These are phyloP conservation scores for Setophaga petechia DNA, from an alignment of 2,113 vertebrate genomes.

Conservation along the genomic window DNA sequence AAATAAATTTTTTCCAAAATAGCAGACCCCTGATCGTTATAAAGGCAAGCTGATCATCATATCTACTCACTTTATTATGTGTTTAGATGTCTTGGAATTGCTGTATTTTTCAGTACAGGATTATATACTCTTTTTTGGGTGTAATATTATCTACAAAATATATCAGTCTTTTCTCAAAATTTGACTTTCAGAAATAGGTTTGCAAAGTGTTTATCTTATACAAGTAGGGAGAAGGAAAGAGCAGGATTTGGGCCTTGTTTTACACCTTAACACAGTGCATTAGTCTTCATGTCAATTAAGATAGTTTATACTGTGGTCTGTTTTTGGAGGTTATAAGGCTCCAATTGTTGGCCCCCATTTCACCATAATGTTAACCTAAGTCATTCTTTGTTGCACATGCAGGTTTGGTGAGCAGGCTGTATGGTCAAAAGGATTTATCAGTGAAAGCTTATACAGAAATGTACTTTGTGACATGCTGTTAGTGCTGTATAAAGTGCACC, in stretches of 20 bases:
- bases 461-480: not conserved
- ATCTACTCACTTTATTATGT: not conserved
- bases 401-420: not conserved
- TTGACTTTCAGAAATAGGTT: not conserved
- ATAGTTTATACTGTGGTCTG: not conserved
- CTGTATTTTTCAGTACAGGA: not conserved
- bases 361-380: not conserved
- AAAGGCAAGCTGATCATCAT: not conserved
- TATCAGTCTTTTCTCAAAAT: not conserved
- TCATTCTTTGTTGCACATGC: not conserved
- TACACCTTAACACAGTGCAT: not conserved
- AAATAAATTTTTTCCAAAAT: not conserved
- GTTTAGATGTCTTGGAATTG: not conserved
- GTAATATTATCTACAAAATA: not conserved
- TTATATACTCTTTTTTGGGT: not conserved
- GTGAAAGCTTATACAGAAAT: not conserved
- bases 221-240: not conserved
- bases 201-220: not conserved
- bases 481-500: not conserved
- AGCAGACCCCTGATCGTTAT: not conserved
- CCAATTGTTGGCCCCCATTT: not conserved
- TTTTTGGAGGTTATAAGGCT: not conserved
- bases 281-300: not conserved
- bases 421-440: not conserved
- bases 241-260: not conserved